Conservation (phyloP, 2,797 vertebrate genomes). For the Pipistrellus kuhlii region DNA sequence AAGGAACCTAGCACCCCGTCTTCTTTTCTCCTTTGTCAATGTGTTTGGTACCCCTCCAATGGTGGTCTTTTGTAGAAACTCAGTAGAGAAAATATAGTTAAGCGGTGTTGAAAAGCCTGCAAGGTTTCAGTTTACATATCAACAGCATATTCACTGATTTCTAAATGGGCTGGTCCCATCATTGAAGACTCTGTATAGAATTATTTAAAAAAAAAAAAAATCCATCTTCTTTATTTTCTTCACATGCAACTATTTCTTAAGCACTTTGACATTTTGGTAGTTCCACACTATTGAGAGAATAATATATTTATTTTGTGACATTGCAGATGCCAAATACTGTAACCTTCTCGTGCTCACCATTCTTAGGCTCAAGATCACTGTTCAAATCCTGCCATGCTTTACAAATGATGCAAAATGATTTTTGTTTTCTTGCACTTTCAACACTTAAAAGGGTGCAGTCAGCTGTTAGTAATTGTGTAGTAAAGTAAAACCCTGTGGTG, state of each 20-base stretch:
- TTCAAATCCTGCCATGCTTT: constrained; percentile 22
- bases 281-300: constrained; percentile 80
- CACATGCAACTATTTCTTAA: constrained; percentile 83
- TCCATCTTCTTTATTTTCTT: constrained; percentile 83
- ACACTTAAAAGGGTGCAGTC: constrained; percentile 62
- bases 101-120: constrained; percentile 65
- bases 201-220: constrained; percentile 59
- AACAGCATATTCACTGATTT: constrained; percentile 61
- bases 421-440: neutral
- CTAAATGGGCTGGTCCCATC: constrained; percentile 87
- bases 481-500: constrained; percentile 72
- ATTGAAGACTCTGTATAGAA: constrained; percentile 81
- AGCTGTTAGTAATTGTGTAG: constrained; percentile 66
- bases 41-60: constrained; percentile 69
- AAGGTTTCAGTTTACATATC: constrained; percentile 70
- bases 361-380: constrained; percentile 44
- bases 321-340: constrained; percentile 84
- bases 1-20: constrained; percentile 41
- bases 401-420: neutral
- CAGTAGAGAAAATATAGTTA: constrained; percentile 62
- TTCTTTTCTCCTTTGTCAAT: constrained; percentile 52
- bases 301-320: constrained; percentile 87
- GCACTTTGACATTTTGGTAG: constrained; percentile 84
- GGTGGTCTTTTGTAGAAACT: constrained; percentile 75
- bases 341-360: constrained; percentile 46